Evolutionary conservation across 1,140 invertebrate genomes (phyloP).

Genomic region (Dendrolimus kikuchii): DNA sequence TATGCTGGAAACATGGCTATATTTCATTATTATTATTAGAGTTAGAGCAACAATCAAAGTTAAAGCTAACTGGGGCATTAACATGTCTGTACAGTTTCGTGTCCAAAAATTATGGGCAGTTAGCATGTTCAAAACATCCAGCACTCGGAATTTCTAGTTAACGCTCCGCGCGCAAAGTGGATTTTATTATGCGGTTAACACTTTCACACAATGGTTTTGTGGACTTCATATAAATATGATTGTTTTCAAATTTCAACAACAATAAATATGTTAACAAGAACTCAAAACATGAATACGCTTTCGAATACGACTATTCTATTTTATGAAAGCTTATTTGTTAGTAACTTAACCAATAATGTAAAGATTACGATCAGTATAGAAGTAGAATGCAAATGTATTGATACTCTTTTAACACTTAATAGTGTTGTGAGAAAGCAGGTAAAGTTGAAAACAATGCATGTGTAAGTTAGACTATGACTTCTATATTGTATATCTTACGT

Average conservation of each 20-base stretch:
- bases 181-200: slow-evolving; percentile 7
- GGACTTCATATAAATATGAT: neutral
- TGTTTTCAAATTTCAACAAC: neutral
- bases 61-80: neutral
- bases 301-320: neutral
- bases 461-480: too few relatives aligned
- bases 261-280: too few relatives aligned
- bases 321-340: neutral
- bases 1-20: too few relatives aligned
- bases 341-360: neutral
- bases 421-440: too few relatives aligned
- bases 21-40: too few relatives aligned
- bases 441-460: too few relatives aligned
- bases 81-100: neutral
- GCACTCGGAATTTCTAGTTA: slow-evolving; percentile 4
- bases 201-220: slow-evolving; percentile 1
- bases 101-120: slow-evolving; percentile 8
- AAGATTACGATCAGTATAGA: too few relatives aligned
- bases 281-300: too few relatives aligned
- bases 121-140: slow-evolving; percentile 5
- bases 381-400: too few relatives aligned
- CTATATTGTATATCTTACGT: too few relatives aligned
- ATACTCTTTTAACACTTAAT: too few relatives aligned
- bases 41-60: too few relatives aligned
- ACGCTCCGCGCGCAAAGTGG: slow-evolving; percentile 2